Evolutionary conservation across 2,888 invertebrate species (phyloP), one percentile per base, ranked within the genome.

Genomic region (Polyploca ridens): DNA sequence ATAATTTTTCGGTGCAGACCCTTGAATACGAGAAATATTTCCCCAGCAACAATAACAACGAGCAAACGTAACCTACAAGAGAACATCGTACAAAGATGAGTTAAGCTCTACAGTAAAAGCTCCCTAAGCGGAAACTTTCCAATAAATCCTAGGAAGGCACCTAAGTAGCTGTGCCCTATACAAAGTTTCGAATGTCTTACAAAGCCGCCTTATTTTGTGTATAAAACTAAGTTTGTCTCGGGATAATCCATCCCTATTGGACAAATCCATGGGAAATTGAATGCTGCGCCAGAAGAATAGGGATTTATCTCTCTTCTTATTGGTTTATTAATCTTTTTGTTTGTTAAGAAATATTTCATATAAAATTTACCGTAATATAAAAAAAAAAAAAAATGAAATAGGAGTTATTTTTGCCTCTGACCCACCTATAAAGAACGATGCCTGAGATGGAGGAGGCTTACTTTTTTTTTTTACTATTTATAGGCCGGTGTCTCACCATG

Each of bases 191-290:
- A 44, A 38, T 41, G 27, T 13, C 19, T 41, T 27, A 38, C 41
- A 54, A 54, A 41, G 41, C 33, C 16, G 19, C 62, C 66, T 68
- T 73, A 73, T 71, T 73, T 74, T 76, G 72, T 72, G 65, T 72
- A 72, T n/a, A 61, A 61, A 44, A 19, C 35, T 41, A 27, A 61
- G 61, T 61, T 61, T 61, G 41, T 66, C 63, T 68, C 46, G 41
- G 69, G 74, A 75, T 77, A 69, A 77, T 75, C 77, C 70, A 27
- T 54, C 67, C 64, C 64, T 76, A 77, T 77, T 76, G 77, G 69
- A 66, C 33, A 65, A 73, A 73, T 71, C 74, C 72, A 62, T 33
- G 59, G 70, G 64, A 73, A 72, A 75, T 77, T 76, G 74, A 71
- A 65, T 41, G 61, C 41, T 19, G 41, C 19, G 41, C 41, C 44